These are phyloP conservation scores for Morinoia aosen DNA, from an alignment of 2,888 invertebrate species.

Conservation along the genomic window DNA sequence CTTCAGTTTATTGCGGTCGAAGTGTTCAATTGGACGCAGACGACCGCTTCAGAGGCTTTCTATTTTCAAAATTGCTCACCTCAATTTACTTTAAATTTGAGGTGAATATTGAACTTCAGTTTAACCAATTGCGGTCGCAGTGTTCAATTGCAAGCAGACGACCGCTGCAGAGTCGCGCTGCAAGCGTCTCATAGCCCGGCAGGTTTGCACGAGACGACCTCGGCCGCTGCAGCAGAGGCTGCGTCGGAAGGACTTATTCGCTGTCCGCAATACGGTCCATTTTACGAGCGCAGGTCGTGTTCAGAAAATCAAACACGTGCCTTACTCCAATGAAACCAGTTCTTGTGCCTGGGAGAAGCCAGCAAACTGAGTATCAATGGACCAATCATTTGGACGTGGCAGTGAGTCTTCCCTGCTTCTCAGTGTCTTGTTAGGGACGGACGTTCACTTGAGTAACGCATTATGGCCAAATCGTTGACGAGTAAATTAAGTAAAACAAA, in stretches of 20 bases:
- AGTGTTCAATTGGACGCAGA: too few species aligned
- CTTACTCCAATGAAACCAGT: constrained; percentile 17
- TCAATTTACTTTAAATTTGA: too few species aligned
- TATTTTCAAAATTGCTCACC: too few species aligned
- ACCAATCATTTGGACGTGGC: constrained; percentile 9
- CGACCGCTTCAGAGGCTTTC: too few species aligned
- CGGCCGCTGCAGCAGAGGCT: not conserved
- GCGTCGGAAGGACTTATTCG: not conserved
- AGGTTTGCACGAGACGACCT: not conserved
- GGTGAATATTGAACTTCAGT: too few species aligned
- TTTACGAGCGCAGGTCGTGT: not conserved
- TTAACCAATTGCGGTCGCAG: too few species aligned
- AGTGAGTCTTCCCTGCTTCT: not conserved
- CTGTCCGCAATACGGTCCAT: not conserved
- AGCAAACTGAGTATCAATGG: not conserved
- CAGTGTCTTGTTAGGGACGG: not conserved
- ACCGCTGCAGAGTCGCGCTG: not conserved
- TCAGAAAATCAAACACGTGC: constrained; percentile 24
- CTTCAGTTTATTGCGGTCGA: too few species aligned
- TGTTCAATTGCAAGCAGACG: too few species aligned
- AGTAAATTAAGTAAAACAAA: not conserved
- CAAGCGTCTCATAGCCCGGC: not conserved
- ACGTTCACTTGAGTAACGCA: not conserved
- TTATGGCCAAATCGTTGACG: not conserved
- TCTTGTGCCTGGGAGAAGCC: not conserved